phyloP scores from a whole-genome alignment of 2,113 vertebrate species.

The Chrysemys picta region DNA sequence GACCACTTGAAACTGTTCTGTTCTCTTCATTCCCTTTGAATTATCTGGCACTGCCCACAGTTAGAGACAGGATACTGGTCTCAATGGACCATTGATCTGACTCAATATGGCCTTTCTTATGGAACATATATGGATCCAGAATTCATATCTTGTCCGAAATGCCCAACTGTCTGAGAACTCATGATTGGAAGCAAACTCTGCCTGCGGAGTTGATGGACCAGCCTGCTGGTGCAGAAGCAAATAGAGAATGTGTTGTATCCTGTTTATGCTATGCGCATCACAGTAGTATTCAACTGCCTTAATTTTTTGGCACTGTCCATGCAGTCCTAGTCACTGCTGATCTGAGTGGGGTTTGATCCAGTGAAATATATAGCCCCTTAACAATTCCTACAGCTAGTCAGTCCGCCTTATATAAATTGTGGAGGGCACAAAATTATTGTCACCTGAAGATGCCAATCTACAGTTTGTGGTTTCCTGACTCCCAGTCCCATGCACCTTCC shows the following conservation, averaged over 20 bases:
- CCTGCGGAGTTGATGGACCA: not conserved
- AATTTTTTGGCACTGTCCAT: not conserved
- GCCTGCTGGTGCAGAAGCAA: not conserved
- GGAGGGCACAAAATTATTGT: conserved; percentile 40
- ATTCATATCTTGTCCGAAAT: not conserved
- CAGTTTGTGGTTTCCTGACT: conserved; percentile 9
- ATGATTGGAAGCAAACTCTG: not conserved
- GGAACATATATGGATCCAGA: not conserved
- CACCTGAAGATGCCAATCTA: not conserved
- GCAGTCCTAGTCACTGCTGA: not conserved
- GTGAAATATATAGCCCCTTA: conserved; percentile 58
- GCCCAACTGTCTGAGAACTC: fast-evolving
- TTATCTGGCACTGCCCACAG: not conserved
- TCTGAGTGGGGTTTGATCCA: conserved; percentile 20
- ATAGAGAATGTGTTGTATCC: not conserved
- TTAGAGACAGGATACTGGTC: not conserved
- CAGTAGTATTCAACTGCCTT: not conserved
- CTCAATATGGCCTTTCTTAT: not conserved
- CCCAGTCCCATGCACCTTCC: not conserved
- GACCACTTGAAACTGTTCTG: not conserved
- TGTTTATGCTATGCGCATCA: not conserved
- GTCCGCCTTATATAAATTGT: conserved; percentile 46
- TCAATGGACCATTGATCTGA: not conserved
- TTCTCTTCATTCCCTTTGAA: not conserved
- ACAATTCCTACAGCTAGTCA: conserved; percentile 40